Conservation (phyloP, 2,113 vertebrate genomes). For the Cyanistes caeruleus region DNA sequence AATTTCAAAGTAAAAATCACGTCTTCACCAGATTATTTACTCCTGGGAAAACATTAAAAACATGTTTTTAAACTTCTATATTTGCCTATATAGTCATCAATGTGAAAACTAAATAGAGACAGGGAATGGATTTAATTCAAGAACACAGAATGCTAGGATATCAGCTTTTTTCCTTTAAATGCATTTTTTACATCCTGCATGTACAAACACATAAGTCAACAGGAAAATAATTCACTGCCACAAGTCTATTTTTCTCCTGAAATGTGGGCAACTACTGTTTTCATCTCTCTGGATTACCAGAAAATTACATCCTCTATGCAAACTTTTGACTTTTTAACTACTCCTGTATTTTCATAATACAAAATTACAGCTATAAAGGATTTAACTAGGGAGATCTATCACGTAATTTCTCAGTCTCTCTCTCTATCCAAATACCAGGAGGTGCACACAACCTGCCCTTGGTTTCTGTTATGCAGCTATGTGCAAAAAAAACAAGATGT, state of each 20-base stretch:
- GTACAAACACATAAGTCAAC: not conserved
- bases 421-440: not conserved
- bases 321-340: not conserved
- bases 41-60: not conserved
- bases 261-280: not conserved
- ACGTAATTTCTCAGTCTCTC: not conserved
- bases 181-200: not conserved
- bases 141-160: not conserved
- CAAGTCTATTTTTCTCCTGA: not conserved
- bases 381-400: not conserved
- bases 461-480: rapidly evolving
- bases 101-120: not conserved
- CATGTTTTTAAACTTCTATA: not conserved
- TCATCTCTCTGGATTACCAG: not conserved
- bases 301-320: not conserved
- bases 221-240: not conserved
- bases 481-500: not conserved
- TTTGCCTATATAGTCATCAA: not conserved
- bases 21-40: not conserved
- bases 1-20: not conserved
- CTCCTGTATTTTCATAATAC: not conserved
- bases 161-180: not conserved
- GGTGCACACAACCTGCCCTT: not conserved
- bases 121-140: not conserved
- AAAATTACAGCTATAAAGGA: not conserved